Conservation (phyloP, 1,140 invertebrate genomes). For the Pseudoatta argentina region DNA sequence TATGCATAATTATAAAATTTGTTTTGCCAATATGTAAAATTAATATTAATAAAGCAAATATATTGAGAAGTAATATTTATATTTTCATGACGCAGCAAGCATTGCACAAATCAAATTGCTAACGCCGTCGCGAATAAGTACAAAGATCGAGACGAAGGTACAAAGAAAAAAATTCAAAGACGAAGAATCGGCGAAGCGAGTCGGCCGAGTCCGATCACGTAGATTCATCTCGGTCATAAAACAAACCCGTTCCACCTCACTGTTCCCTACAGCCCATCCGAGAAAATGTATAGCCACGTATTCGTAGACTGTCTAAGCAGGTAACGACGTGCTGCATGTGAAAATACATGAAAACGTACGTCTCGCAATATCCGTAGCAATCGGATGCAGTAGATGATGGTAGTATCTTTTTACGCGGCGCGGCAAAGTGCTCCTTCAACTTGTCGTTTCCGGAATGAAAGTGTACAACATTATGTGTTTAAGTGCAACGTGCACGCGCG, state of each 20-base stretch:
- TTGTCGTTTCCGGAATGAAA: constrained; percentile 23
- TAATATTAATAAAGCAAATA: not conserved
- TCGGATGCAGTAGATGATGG: constrained; percentile 24
- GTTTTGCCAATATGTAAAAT: not conserved
- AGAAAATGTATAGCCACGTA: constrained; percentile 45
- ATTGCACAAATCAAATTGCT: constrained; percentile 65
- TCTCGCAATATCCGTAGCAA: constrained; percentile 7
- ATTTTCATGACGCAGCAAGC: not conserved
- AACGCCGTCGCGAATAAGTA: constrained; percentile 22
- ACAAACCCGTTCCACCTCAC: constrained; percentile 69
- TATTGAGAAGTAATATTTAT: not conserved
- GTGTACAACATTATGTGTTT: constrained; percentile 39
- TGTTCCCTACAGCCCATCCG: constrained; percentile 35
- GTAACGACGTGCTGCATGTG: constrained; percentile 47
- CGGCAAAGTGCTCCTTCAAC: constrained; percentile 32
- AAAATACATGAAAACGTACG: constrained; percentile 3
- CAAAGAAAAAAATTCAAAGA: constrained; percentile 77
- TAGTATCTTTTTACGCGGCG: constrained; percentile 16
- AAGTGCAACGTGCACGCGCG: constrained; percentile 1
- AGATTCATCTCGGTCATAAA: constrained; percentile 80
- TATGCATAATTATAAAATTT: not conserved
- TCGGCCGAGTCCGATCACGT: constrained; percentile 78
- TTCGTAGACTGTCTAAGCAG: constrained; percentile 4
- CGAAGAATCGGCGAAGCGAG: constrained; percentile 58
- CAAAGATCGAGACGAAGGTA: constrained; percentile 60